phyloP scores from a whole-genome alignment of 2,113 vertebrate genomes.

The Bostrychus sinensis region DNA sequence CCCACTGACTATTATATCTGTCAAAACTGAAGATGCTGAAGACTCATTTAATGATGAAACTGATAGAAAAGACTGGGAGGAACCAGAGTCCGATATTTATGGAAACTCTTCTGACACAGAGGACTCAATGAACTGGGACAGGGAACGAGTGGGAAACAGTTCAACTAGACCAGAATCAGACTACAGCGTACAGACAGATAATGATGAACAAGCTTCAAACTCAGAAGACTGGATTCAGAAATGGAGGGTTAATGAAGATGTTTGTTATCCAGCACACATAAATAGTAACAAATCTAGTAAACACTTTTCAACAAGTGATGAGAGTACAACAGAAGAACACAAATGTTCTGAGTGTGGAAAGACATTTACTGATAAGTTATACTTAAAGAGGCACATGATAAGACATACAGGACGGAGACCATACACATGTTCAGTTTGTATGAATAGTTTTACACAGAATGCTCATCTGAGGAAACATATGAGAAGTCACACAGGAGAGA shows the following conservation, averaged over 20 bases:
- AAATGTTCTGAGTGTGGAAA: slow-evolving; percentile 6
- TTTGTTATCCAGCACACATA: neutral
- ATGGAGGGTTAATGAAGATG: neutral
- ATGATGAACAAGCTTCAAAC: neutral
- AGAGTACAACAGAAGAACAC: neutral
- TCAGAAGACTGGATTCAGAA: slow-evolving; percentile 3
- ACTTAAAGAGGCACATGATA: slow-evolving; percentile 7
- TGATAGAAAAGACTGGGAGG: neutral
- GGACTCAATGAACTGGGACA: neutral
- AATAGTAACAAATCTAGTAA: neutral
- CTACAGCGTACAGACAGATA: neutral
- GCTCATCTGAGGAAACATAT: slow-evolving; percentile 7
- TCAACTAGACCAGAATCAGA: neutral
- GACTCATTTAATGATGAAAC: neutral
- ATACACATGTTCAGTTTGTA: slow-evolving; percentile 7
- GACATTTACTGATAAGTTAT: neutral
- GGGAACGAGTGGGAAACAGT: neutral
- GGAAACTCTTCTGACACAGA: neutral
- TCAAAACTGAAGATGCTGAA: neutral
- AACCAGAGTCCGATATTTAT: neutral
- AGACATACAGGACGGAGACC: slow-evolving; percentile 1
- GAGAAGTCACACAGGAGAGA: slow-evolving; percentile 6
- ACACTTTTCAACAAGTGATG: neutral
- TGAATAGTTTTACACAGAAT: slow-evolving; percentile 4
- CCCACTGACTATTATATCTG: neutral